A percentile compares a stretch with the other conserved stretches of the same genome.
Conservation (phyloP, 23 tunicate species). For the Trididemnum nubilum region DNA sequence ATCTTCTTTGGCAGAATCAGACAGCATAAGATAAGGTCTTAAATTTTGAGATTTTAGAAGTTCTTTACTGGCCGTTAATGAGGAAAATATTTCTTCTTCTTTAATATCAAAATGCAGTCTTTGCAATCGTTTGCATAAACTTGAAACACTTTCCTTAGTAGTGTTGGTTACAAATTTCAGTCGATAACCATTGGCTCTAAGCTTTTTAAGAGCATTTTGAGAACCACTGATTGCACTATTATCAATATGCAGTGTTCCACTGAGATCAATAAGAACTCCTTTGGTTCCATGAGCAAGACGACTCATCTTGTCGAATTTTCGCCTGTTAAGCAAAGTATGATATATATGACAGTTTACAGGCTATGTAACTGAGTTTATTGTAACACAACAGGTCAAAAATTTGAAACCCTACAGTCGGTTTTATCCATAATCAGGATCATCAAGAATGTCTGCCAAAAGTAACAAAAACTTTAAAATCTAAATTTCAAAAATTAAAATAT, state of each 20-base stretch:
- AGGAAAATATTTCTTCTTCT: constrained; percentile 60
- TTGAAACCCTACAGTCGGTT: too few species aligned
- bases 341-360: too few species aligned
- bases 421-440: too few species aligned
- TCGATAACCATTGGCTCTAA: constrained; percentile 23
- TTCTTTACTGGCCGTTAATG: constrained; percentile 50
- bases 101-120: constrained; percentile 42
- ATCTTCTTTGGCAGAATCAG: constrained; percentile 76
- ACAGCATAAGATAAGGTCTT: constrained; percentile 64
- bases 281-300: constrained; percentile 15
- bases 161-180: constrained; percentile 80
- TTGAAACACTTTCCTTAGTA: constrained; percentile 58
- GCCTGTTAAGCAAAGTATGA: too few species aligned
- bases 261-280: constrained; percentile 69
- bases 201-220: constrained; percentile 44
- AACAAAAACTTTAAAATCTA: too few species aligned
- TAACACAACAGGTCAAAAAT: too few species aligned
- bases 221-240: constrained; percentile 49
- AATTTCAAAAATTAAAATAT: too few species aligned
- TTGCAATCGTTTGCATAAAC: constrained; percentile 41
- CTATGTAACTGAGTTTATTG: too few species aligned
- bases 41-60: neutral
- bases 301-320: constrained; percentile 27
- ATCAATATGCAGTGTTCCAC: constrained; percentile 79
- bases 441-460: too few species aligned